A percentile compares a stretch with the other conserved stretches of the same genome.
Evolutionary conservation across 2,888 invertebrate species (phyloP).

Genomic region (Diplazon laetatorius): DNA sequence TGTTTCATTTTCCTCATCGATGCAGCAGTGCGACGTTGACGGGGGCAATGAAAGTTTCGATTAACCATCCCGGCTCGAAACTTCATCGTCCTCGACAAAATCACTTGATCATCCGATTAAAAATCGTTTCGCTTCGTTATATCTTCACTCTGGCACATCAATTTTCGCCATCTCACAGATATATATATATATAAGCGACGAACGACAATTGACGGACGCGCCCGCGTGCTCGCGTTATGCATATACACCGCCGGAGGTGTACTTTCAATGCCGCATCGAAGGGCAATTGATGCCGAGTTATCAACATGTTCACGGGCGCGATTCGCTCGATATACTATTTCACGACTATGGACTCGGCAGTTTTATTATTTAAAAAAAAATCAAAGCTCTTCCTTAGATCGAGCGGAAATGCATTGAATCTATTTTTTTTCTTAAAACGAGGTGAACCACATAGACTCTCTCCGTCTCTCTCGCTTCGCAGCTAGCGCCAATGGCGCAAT

Average conservation of each 20-base stretch:
- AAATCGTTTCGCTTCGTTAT: slow-evolving; percentile 52
- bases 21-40: neutral
- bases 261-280: slow-evolving; percentile 15
- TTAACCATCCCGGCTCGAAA: slow-evolving; percentile 17
- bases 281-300: slow-evolving; percentile 54
- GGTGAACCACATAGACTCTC: too few relatives aligned
- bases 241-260: slow-evolving; percentile 25
- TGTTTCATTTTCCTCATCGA: slow-evolving; percentile 4
- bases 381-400: too few relatives aligned
- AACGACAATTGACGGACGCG: slow-evolving; percentile 41
- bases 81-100: slow-evolving; percentile 45
- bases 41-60: slow-evolving; percentile 52
- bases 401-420: too few relatives aligned
- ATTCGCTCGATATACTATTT: slow-evolving; percentile 51
- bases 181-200: slow-evolving; percentile 17
- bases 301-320: slow-evolving; percentile 40
- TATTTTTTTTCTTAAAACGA: too few relatives aligned
- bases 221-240: neutral
- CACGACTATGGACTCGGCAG: too few relatives aligned
- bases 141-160: slow-evolving; percentile 21
- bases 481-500: too few relatives aligned
- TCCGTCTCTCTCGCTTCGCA: too few relatives aligned
- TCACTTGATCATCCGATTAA: slow-evolving; percentile 64
- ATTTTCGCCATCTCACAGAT: neutral
- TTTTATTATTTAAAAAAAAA: too few relatives aligned